Conservation (phyloP, 1,140 invertebrate species). For the Pseudomyrmex sp. region DNA sequence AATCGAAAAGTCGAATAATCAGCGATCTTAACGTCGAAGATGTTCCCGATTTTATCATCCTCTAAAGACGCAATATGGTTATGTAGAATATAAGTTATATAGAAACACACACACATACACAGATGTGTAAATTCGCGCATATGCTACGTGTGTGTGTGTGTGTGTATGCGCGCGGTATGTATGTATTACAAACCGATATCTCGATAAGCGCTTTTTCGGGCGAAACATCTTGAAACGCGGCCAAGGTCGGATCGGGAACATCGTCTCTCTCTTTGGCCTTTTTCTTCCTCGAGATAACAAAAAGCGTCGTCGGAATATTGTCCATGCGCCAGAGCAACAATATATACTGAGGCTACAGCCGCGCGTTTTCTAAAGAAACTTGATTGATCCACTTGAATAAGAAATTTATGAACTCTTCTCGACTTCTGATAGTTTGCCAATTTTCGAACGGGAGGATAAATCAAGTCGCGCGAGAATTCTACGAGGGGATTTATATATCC, state of each 20-base stretch:
- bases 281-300: slow-evolving; percentile 30
- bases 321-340: slow-evolving; percentile 8
- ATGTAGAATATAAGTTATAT: slow-evolving; percentile 7
- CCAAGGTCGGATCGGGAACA: slow-evolving; percentile 48
- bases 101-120: neutral
- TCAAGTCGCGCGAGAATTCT: neutral
- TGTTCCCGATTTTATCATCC: no score
- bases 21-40: neutral
- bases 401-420: slow-evolving; percentile 40
- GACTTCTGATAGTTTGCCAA: slow-evolving; percentile 41
- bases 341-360: neutral
- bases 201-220: neutral
- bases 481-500: neutral
- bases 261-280: neutral
- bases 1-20: slow-evolving; percentile 30
- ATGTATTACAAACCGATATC: slow-evolving; percentile 3
- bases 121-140: neutral
- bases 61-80: neutral
- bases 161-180: neutral
- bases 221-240: slow-evolving; percentile 40
- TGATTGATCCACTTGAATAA: slow-evolving; percentile 40
- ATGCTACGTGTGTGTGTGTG: neutral
- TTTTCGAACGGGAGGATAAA: slow-evolving; percentile 18
- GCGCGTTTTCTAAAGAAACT: slow-evolving; percentile 23
- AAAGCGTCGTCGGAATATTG: slow-evolving; percentile 28